Base-by-base conservation (phyloP, 2,113 vertebrate species). In the Pituophis catenifer region DNA sequence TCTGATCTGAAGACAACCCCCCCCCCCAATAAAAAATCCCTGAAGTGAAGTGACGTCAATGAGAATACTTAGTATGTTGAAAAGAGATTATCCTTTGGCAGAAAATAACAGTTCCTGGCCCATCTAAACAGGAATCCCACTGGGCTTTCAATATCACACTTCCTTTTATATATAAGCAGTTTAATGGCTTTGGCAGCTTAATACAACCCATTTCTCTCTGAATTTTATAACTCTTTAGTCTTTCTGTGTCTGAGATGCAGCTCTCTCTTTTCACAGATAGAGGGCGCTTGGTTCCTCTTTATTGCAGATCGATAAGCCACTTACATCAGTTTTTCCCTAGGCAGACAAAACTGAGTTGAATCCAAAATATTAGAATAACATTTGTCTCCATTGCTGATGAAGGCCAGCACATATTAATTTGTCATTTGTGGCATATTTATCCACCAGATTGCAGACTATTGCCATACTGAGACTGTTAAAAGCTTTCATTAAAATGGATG, bases 351-450 rank as follows among this genome's bases (percentile, higher is more conserved):
- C 90, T 94, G 95, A 97, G 75, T 93, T 87, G 95, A 95, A 94
- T 95, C 95, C 96, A 97, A 97, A 97, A 94, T 86, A 95, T 95
- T 97, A 93, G 94, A 97, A 96, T 95, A 97, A 97, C 94, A 96
- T 97, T 97, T 97, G 95, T 97, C 94, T 94, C 94, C 1, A 9
- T 95, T 96, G 96, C 75, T 97, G 96, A 97, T 94, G 95, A 96
- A 92, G 96, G 93, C 95, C 96, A 97, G 94, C 93, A 96, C 94
- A 89, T 97, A 97, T 96, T 97, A 97, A 97, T 97, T 97, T 97
- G 94, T 97, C 96, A 97, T 96, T 98, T 96, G 89, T 94, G 85
- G n/a, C 65, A 90, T 97, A 97, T 97, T 98, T 97, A 94, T 97
- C 95, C 96, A 95, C 3, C 92, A 97, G 94, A 96, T 97, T 97